Conservation (phyloP, 1,140 invertebrate species). For the Metaphire vulgaris region DNA sequence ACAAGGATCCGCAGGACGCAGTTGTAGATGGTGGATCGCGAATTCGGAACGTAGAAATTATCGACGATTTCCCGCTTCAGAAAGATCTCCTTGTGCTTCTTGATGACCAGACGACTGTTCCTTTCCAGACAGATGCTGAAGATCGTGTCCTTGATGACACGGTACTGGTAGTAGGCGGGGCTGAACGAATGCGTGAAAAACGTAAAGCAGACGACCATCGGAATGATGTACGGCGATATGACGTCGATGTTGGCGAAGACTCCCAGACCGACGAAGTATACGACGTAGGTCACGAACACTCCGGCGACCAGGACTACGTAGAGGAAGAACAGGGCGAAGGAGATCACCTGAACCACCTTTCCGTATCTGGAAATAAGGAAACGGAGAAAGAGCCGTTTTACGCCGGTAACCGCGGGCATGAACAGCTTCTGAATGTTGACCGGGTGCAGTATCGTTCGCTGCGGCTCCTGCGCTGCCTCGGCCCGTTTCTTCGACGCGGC, state of each 20-base stretch:
- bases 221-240: slow-evolving; percentile 11
- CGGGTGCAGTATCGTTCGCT: background rate
- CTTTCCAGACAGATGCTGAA: slow-evolving; percentile 6
- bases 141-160: background rate
- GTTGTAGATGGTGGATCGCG: background rate
- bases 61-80: slow-evolving; percentile 8
- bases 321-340: slow-evolving; percentile 1
- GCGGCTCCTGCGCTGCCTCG: background rate
- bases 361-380: slow-evolving; percentile 1
- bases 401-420: background rate
- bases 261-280: slow-evolving; percentile 15
- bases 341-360: slow-evolving; percentile 1
- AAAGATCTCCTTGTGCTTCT: slow-evolving; percentile 15
- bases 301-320: slow-evolving; percentile 8
- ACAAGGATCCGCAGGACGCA: slow-evolving; percentile 2
- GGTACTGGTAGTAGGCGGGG: slow-evolving; percentile 9
- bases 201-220: background rate
- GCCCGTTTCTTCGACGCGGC: background rate
- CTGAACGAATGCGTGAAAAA: background rate
- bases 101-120: background rate
- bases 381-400: background rate
- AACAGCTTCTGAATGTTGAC: background rate
- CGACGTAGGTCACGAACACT: slow-evolving; percentile 10
- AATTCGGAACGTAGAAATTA: slow-evolving; percentile 17
- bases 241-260: slow-evolving; percentile 18